Percentiles rank a stretch among this genome's conserved stretches.
Conservation (phyloP, 1,140 invertebrate genomes). For the Notospermus geniculatus region DNA sequence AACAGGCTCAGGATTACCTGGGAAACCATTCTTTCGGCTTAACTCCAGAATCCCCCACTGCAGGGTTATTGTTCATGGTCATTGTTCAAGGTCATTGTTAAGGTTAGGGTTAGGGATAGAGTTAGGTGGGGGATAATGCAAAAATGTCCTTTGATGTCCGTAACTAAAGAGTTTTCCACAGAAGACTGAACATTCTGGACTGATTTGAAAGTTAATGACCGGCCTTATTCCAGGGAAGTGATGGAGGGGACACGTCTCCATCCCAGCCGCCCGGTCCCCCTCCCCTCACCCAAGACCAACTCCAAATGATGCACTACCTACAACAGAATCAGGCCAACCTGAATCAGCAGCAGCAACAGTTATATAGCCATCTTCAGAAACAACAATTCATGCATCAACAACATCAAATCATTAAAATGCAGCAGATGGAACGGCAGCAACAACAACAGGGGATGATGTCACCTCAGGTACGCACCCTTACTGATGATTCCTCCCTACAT, state of each 20-base stretch:
- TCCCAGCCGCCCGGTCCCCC: constrained; percentile 56
- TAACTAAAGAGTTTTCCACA: constrained; percentile 8
- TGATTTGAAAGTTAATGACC: too few species aligned
- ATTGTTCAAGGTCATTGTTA: too few species aligned
- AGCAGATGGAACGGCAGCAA: constrained; percentile 64
- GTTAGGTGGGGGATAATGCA: too few species aligned
- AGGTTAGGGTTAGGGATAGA: background rate
- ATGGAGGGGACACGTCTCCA: constrained; percentile 25
- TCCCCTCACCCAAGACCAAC: constrained; percentile 74
- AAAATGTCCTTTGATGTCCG: too few species aligned
- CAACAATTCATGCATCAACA: constrained; percentile 76
- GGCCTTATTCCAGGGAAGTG: background rate
- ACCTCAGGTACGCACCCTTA: too few species aligned
- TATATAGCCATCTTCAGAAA: constrained; percentile 72
- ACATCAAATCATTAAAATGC: too few species aligned
- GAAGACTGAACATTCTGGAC: constrained; percentile 44
- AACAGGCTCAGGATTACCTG: too few species aligned
- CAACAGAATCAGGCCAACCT: constrained; percentile 60
- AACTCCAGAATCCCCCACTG: constrained; percentile 11
- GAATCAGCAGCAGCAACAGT: constrained; percentile 67
- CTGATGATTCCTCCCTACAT: too few species aligned
- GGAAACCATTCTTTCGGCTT: too few species aligned
- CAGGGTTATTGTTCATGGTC: too few species aligned
- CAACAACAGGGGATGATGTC: constrained; percentile 58
- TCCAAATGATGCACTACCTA: constrained; percentile 79